Conservation (phyloP, 2,888 invertebrate species). For the Eurois occulta region DNA sequence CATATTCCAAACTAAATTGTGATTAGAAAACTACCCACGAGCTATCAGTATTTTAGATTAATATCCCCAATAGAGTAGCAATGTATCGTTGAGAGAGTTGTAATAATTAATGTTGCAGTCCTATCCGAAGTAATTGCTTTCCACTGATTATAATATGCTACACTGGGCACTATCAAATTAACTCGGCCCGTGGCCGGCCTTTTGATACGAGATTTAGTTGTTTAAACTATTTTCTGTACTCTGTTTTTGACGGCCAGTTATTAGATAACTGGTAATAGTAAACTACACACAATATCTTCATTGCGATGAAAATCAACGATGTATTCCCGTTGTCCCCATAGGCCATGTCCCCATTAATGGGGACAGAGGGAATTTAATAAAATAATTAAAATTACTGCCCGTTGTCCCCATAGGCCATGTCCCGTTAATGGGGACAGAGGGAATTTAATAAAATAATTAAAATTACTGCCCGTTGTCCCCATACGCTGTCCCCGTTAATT, state of each 20-base stretch:
- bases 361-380: no score
- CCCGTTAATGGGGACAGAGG: no score
- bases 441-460: no score
- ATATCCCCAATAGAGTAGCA: slow-evolving; percentile 8
- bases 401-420: no score
- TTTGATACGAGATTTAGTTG: neutral
- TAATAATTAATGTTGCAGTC: slow-evolving; percentile 28
- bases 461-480: no score
- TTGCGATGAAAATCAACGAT: neutral
- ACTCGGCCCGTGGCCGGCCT: neutral
- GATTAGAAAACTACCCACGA: slow-evolving; percentile 12
- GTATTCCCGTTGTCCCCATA: no score
- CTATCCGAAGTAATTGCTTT: slow-evolving; percentile 27
- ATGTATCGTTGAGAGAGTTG: slow-evolving; percentile 24
- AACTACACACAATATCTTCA: neutral
- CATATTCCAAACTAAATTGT: slow-evolving; percentile 13
- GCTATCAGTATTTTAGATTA: slow-evolving; percentile 1
- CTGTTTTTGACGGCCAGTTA: neutral
- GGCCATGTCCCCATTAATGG: no score
- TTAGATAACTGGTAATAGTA: neutral
- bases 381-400: no score
- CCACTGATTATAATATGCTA: slow-evolving; percentile 41
- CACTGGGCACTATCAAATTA: slow-evolving; percentile 29
- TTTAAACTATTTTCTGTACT: neutral
- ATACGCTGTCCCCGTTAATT: no score